Base-by-base conservation (phyloP, 2,888 invertebrate genomes). In the Cryptus viduatorius region DNA sequence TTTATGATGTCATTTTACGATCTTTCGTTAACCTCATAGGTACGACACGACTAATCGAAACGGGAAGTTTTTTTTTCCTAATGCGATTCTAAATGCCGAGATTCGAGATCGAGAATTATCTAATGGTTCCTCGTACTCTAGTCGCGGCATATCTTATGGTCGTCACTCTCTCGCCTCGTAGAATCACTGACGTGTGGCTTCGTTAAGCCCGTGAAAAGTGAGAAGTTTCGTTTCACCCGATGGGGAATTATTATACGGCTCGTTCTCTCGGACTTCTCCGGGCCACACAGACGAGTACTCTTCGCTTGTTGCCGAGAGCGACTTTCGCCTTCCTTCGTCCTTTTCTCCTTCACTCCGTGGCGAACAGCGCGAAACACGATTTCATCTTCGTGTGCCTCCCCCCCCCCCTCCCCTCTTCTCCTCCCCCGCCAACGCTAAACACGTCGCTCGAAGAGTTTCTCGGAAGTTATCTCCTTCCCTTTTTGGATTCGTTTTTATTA, bases 271-370 rank as follows among this genome's bases (percentile, higher is more conserved):
- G 59, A 29, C n/a, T 73, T 42, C 37, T 56, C 10, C 29, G 4
- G 46, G 29, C 31, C 37, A 31, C 64, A 56, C 56, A 56, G 56
- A 56, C 24, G 56, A 56, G 56, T 44, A 24, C 69, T 50, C 67
- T 42, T 12, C 4, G 61, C 37, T 61, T 12, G 71, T 61, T 56
- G 46, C 53, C 75, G 83, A 48, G 83, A 83, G 80, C 67, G 84
- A 84, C 84, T 84, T 84, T 84, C 84, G 84, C 84, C 84, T 84
- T 84, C 84, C 59, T 75, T 79, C 72, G 78, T 82, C 65, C 81
- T 84, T 50, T 82, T 24, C 67, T 77, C 73, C 72, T 75, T 78
- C 81, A 67, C 76, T 59, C 61, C 48, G n/a, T 19, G 19, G 19
- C 79, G 72, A 42, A 61, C 59, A 73, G 61, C 73, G 72, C 64